phyloP scores from a whole-genome alignment of 2,888 invertebrate genomes.

The Macaria notata region DNA sequence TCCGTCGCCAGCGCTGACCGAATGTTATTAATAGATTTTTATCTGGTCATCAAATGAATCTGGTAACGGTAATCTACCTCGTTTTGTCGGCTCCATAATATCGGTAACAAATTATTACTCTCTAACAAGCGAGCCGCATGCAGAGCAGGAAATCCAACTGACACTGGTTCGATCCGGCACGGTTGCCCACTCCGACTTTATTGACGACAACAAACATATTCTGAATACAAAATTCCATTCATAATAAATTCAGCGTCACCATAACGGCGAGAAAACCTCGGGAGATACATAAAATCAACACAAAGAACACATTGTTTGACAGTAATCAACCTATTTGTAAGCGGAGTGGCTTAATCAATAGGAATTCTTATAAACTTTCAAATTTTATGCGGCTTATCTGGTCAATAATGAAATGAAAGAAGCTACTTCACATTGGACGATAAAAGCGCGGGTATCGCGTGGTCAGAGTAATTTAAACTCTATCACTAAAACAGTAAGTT shows the following conservation, averaged over 20 bases:
- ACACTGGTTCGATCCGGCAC: slow-evolving; percentile 12
- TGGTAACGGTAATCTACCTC: slow-evolving; percentile 73
- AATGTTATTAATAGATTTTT: slow-evolving; percentile 81
- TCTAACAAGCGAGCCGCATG: slow-evolving; percentile 36
- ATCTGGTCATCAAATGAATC: slow-evolving; percentile 77
- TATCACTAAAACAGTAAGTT: slow-evolving; percentile 58
- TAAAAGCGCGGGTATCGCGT: slow-evolving; percentile 30
- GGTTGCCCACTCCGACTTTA: slow-evolving; percentile 12
- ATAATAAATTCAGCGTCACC: slow-evolving; percentile 32
- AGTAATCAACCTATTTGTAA: slow-evolving; percentile 35
- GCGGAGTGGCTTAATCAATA: slow-evolving; percentile 33
- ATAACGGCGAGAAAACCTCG: slow-evolving; percentile 24
- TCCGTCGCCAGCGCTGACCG: slow-evolving; percentile 72
- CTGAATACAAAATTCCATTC: slow-evolving; percentile 21
- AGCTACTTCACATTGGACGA: slow-evolving; percentile 31
- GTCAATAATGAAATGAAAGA: slow-evolving; percentile 37
- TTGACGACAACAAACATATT: slow-evolving; percentile 20
- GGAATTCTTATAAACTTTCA: slow-evolving; percentile 32
- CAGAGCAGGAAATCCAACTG: slow-evolving; percentile 30
- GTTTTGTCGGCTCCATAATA: slow-evolving; percentile 64
- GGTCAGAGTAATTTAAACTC: slow-evolving; percentile 60
- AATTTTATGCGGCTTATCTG: slow-evolving; percentile 32
- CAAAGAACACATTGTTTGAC: slow-evolving; percentile 37
- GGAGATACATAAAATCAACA: slow-evolving; percentile 34
- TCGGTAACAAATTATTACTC: slow-evolving; percentile 74